phyloP scores from a whole-genome alignment of 2,113 vertebrate species.

The Chroicocephalus ridibundus region DNA sequence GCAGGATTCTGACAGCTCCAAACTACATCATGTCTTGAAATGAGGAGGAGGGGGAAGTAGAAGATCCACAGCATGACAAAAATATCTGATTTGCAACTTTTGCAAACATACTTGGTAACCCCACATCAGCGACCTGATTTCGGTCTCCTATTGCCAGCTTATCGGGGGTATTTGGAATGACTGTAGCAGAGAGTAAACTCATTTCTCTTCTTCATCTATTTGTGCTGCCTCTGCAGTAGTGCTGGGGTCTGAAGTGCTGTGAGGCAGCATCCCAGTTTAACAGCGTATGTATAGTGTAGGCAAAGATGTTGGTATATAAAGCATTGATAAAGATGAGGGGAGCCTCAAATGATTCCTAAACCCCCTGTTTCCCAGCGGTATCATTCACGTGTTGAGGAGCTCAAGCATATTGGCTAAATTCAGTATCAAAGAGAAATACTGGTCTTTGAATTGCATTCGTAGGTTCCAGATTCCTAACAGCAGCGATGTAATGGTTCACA shows the following conservation, averaged over 20 bases:
- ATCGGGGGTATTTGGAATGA: neutral
- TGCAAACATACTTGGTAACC: neutral
- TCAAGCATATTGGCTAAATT: neutral
- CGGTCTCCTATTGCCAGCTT: neutral
- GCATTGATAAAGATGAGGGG: neutral
- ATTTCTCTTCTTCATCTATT: neutral
- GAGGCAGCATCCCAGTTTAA: neutral
- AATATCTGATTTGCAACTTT: neutral
- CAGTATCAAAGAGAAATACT: neutral
- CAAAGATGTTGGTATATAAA: neutral
- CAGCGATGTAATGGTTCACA: neutral
- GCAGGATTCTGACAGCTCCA: neutral
- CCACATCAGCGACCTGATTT: neutral
- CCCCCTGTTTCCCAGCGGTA: fast-evolving
- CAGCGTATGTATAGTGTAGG: too few species aligned
- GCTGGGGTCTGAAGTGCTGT: neutral
- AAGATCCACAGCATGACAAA: neutral
- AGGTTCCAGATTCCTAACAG: neutral
- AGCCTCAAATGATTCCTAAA: neutral
- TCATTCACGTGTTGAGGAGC: neutral
- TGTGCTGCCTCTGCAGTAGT: neutral
- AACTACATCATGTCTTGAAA: neutral
- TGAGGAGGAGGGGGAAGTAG: neutral
- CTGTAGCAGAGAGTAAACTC: neutral
- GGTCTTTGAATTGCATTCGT: neutral